Conservation (phyloP, 2,888 invertebrate species). For the Desoria tigrina region DNA sequence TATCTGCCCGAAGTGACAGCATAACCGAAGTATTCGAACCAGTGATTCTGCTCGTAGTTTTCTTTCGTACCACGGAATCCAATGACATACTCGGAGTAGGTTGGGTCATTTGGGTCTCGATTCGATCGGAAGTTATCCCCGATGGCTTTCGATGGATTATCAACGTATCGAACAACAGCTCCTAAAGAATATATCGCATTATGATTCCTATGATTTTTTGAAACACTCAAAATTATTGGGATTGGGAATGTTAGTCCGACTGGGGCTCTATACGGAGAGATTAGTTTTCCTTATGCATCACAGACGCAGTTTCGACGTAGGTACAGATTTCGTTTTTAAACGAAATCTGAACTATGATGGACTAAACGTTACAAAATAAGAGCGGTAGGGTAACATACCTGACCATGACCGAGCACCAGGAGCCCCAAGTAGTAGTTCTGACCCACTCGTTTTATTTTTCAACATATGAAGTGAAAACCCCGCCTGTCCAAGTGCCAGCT, state of each 20-base stretch:
- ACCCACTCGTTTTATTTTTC: background rate
- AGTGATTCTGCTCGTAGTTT: background rate
- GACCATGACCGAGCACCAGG: constrained; percentile 33
- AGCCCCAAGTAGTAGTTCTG: constrained; percentile 34
- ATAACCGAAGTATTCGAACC: constrained; percentile 31
- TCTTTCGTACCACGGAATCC: constrained; percentile 12
- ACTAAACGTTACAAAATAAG: too few relatives aligned
- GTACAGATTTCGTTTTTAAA: too few relatives aligned
- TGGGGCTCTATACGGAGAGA: too few relatives aligned
- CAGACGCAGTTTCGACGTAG: too few relatives aligned
- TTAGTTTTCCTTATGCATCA: too few relatives aligned
- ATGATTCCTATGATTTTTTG: too few relatives aligned
- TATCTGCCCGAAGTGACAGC: constrained; percentile 33
- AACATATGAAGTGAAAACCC: constrained; percentile 29
- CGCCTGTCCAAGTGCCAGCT: constrained; percentile 19
- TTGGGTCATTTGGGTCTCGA: constrained; percentile 15
- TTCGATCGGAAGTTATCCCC: constrained; percentile 17
- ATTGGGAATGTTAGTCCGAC: background rate
- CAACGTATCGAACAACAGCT: constrained; percentile 32
- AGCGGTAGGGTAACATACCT: constrained; percentile 10
- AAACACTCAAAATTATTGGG: background rate
- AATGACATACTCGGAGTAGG: constrained; percentile 29
- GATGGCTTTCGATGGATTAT: constrained; percentile 1
- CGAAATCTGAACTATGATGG: too few relatives aligned
- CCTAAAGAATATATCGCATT: constrained; percentile 21